Conservation (phyloP, 2,113 vertebrate genomes). For the Daphoenositta chrysoptera region DNA sequence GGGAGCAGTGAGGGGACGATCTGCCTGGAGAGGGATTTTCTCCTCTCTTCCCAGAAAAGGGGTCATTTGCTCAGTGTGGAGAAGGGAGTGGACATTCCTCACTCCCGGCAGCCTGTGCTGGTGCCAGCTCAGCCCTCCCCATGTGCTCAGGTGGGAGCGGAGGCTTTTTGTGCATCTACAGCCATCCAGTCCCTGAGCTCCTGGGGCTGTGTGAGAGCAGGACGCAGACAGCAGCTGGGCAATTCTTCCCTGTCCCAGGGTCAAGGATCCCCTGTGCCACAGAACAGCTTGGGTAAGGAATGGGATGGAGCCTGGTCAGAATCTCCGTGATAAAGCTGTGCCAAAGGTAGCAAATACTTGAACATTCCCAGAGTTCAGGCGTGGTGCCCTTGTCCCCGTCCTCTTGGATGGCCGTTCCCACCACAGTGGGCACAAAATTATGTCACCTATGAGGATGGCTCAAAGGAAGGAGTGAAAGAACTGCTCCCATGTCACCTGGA, state of each 20-base stretch:
- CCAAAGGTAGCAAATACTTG: neutral
- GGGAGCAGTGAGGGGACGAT: neutral
- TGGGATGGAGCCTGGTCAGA: neutral
- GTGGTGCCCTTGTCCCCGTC: neutral
- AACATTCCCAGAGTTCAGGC: neutral
- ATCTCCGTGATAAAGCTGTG: neutral
- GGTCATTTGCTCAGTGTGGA: neutral
- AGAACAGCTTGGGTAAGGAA: neutral
- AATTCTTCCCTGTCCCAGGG: neutral
- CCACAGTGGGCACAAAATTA: neutral
- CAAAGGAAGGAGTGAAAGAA: neutral
- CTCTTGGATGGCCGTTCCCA: neutral
- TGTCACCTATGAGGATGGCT: neutral
- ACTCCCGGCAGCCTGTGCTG: fast-evolving
- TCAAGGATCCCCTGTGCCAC: neutral
- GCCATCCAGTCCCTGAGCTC: neutral
- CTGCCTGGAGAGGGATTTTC: neutral
- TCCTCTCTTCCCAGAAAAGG: neutral
- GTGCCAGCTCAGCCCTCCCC: neutral
- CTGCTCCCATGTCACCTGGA: neutral
- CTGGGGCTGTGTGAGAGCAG: neutral
- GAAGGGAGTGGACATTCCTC: neutral
- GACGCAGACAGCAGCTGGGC: neutral
- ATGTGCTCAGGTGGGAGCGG: neutral
- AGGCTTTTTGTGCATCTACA: neutral